Base-by-base conservation (phyloP, 2,797 vertebrate species). In the Spatula versicolor region DNA sequence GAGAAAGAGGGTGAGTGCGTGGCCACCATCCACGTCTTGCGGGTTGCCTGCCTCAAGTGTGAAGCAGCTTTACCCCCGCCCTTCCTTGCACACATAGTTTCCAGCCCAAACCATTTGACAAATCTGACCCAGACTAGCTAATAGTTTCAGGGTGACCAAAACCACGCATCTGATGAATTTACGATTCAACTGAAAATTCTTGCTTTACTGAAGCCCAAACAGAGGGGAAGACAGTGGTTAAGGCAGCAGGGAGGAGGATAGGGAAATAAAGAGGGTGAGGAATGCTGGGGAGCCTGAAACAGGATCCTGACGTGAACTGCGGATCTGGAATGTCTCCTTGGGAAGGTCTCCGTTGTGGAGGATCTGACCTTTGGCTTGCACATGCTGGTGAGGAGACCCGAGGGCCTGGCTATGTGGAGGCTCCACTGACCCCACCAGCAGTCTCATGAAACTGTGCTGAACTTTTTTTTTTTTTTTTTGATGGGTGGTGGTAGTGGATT, bases 91-190 rank as follows among this genome's bases (percentile, higher is more conserved):
- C 1, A 1, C 74, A 67, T 23, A 69, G 17, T 93, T 95, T 93
- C 86, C 90, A 92, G 67, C 67, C 74, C 74, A 67, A 95, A 82
- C 43, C 79, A 76, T 79, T 56, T 76, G 35, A 75, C 77, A 86
- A 82, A 88, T 86, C 86, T 92, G 86, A 90, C 90, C 69, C 81
- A 86, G 71, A 74, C 55, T 71, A 71, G 39, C 74, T 90, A 88
- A 94, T 63, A 79, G 35, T 59, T 95, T 94, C 92, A 90, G 93
- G 55, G 71, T 95, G 94, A 96, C 59, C 74, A 74, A 95, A 94
- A 63, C 68, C 8, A 2, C 1, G 0, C 63, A 76, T 79, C 74
- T 84, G 86, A 94, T 67, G 46, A 91, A 88, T 91, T 94, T 90
- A 71, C 0, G 0, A 88, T 64, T 93, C 59, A 33, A 22, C 59